phyloP scores from a whole-genome alignment of 2,797 vertebrate species.

The Rhyacichthys aspro region DNA sequence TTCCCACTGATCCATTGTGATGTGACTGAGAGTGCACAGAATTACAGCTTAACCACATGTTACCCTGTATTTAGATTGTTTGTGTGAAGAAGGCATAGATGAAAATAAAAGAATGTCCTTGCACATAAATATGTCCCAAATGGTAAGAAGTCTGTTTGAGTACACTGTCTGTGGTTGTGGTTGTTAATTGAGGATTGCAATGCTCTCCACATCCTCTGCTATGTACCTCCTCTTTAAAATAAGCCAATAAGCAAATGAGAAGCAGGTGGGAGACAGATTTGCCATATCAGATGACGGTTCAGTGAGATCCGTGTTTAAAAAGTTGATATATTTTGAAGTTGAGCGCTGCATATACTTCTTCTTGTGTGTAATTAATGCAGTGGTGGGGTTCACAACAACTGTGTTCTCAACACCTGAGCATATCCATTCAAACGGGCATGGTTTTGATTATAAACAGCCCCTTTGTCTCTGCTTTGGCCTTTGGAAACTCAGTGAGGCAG shows the following conservation, averaged over 20 bases:
- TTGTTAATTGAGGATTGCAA: constrained; percentile 62
- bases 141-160: constrained; percentile 52
- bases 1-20: constrained; percentile 55
- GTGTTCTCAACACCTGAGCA: too few relatives aligned
- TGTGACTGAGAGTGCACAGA: constrained; percentile 45
- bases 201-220: constrained; percentile 57
- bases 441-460: too few relatives aligned
- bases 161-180: constrained; percentile 58
- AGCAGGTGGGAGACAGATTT: constrained; percentile 47
- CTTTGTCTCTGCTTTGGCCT: constrained; percentile 42
- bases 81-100: constrained; percentile 33
- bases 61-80: constrained; percentile 31
- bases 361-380: too few relatives aligned
- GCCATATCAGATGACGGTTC: constrained; percentile 1
- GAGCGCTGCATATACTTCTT: too few relatives aligned
- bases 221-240: constrained; percentile 63
- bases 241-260: constrained; percentile 54
- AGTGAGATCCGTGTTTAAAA: too few relatives aligned
- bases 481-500: constrained; percentile 64
- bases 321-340: too few relatives aligned
- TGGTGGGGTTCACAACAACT: too few relatives aligned
- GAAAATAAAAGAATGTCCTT: constrained; percentile 37
- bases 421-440: too few relatives aligned
- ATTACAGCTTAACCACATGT: constrained; percentile 42
- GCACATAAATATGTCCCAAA: constrained; percentile 52